A percentile compares a stretch with the other conserved stretches of the same genome.
Conservation (phyloP, 2,797 vertebrate species). For the Microctenopoma lineatum region DNA sequence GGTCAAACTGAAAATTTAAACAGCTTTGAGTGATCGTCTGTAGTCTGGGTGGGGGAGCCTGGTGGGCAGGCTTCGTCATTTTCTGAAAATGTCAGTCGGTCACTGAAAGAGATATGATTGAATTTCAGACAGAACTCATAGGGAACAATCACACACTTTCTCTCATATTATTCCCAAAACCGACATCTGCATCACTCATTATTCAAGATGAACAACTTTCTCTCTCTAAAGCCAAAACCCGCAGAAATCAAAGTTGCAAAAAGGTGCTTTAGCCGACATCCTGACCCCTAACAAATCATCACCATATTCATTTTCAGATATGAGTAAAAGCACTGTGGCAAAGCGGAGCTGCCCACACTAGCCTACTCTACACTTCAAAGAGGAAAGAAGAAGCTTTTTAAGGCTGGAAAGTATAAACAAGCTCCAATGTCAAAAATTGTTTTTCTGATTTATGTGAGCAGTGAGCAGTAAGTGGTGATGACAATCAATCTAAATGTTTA, state of each 20-base stretch:
- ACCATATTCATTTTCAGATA: slow-evolving; percentile 15
- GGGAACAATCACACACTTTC: slow-evolving; percentile 6
- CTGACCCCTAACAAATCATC: slow-evolving; percentile 18
- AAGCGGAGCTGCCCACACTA: slow-evolving; percentile 16
- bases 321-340: slow-evolving; percentile 17
- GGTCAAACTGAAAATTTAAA: slow-evolving; percentile 67
- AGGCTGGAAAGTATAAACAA: slow-evolving; percentile 16
- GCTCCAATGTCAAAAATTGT: neutral
- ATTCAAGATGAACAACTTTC: slow-evolving; percentile 2
- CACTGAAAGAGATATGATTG: slow-evolving; percentile 42
- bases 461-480: no score
- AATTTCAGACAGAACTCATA: slow-evolving; percentile 27
- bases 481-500: no score
- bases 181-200: slow-evolving; percentile 6
- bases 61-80: slow-evolving; percentile 54
- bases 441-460: neutral
- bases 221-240: slow-evolving; percentile 10
- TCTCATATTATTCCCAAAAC: slow-evolving; percentile 10
- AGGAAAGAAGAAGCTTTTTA: slow-evolving; percentile 1
- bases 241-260: slow-evolving; percentile 2
- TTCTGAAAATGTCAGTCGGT: slow-evolving; percentile 65
- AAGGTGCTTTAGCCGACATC: slow-evolving; percentile 6
- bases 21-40: slow-evolving; percentile 48
- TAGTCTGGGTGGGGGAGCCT: slow-evolving; percentile 36
- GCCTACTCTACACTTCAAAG: slow-evolving; percentile 1